A percentile compares a stretch with the other conserved stretches of the same genome.
phyloP scores from a whole-genome alignment of 2,113 vertebrate genomes.

The Vulpes vulpes region DNA sequence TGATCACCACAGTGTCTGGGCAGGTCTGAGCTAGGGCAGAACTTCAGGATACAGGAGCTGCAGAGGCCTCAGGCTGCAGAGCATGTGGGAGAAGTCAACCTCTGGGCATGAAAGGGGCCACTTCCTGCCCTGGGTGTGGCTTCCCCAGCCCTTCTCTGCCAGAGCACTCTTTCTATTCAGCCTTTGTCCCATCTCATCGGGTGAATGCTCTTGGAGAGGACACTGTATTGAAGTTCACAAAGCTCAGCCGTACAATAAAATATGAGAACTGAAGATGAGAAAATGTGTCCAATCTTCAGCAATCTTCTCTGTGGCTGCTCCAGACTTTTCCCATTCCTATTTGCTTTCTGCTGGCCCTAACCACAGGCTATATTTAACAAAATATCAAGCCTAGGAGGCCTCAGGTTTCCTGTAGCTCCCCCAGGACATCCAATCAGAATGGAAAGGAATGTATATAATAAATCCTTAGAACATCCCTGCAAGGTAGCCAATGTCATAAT shows the following conservation, averaged over 20 bases:
- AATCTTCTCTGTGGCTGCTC: not conserved
- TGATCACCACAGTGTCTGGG: not conserved
- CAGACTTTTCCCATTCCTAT: not conserved
- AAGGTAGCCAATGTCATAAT: not conserved
- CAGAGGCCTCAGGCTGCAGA: not conserved
- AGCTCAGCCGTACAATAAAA: not conserved
- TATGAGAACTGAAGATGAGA: not conserved
- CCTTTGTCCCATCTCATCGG: not conserved
- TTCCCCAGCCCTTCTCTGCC: not conserved
- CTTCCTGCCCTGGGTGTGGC: not conserved
- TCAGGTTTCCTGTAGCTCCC: not conserved
- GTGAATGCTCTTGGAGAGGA: not conserved
- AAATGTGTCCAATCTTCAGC: not conserved
- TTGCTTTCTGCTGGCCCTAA: not conserved
- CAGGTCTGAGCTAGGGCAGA: not conserved
- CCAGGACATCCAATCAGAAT: no score
- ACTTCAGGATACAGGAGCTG: not conserved
- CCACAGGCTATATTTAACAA: not conserved
- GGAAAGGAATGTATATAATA: not conserved
- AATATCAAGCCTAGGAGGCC: not conserved
- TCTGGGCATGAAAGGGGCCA: not conserved
- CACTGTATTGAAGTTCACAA: not conserved
- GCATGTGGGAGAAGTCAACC: not conserved
- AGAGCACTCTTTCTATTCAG: not conserved
- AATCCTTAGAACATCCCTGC: not conserved